Conservation (phyloP, 2,113 vertebrate species). For the Odobenus rosmarus region DNA sequence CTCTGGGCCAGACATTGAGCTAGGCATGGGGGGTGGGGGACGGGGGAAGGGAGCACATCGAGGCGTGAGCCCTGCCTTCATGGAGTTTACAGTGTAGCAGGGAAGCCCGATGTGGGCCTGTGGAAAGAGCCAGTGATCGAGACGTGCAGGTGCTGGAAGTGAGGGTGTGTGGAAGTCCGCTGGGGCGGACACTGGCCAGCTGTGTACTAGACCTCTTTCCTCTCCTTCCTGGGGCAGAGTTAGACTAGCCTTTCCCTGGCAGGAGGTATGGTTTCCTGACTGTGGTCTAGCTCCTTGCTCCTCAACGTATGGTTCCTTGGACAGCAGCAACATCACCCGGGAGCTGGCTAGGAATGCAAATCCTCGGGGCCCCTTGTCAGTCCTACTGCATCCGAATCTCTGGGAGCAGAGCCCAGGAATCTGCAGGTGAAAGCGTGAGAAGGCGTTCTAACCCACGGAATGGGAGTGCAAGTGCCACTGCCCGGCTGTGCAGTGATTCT, state of each 20-base stretch:
- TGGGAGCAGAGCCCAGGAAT: not conserved
- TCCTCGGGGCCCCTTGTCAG: not conserved
- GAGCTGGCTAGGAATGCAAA: rapidly evolving
- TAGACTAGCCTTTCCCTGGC: not conserved
- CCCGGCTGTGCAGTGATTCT: not conserved
- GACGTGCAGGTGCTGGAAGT: not conserved
- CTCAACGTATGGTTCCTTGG: not conserved
- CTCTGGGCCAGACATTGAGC: not conserved
- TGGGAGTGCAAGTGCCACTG: no score
- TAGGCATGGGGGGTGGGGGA: no score
- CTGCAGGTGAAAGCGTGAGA: not conserved
- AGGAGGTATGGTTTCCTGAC: not conserved
- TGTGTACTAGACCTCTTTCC: not conserved
- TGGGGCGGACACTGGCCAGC: not conserved
- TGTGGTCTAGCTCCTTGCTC: not conserved
- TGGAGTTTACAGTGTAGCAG: not conserved
- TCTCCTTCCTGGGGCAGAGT: not conserved
- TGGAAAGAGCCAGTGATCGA: not conserved
- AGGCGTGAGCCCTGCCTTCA: not conserved
- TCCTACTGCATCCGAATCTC: not conserved
- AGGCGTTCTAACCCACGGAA: not conserved
- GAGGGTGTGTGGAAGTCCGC: no score
- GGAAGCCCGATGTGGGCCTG: rapidly evolving
- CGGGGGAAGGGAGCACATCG: rapidly evolving
- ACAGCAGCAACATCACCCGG: not conserved